Evolutionary conservation across 1,140 invertebrate genomes (phyloP).

Genomic region (Lasioglossum baleicum): DNA sequence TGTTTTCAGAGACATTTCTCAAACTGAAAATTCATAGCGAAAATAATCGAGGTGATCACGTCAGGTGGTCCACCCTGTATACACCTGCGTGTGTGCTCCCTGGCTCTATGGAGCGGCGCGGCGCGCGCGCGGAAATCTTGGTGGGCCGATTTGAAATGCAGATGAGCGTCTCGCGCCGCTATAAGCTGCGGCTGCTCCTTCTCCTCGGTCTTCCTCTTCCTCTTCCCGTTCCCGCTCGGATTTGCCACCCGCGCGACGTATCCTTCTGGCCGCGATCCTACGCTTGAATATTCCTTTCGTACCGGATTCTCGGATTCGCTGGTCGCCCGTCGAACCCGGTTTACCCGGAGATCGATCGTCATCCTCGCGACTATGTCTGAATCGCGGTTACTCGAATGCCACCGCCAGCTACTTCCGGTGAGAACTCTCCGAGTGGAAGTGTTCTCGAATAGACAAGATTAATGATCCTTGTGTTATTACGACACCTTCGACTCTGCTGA

Average conservation of each 20-base stretch:
- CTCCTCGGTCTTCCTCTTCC: neutral
- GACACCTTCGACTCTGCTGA: neutral
- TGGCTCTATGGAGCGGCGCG: no score
- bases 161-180: slow-evolving; percentile 67
- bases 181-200: slow-evolving; percentile 44
- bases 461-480: neutral
- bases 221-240: slow-evolving; percentile 28
- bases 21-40: no score
- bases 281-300: slow-evolving; percentile 58
- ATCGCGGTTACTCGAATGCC: no score
- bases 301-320: slow-evolving; percentile 34
- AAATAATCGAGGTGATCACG: no score
- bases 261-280: slow-evolving; percentile 35
- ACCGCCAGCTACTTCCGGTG: no score
- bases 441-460: no score
- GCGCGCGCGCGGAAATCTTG: slow-evolving; percentile 50
- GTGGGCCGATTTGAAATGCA: slow-evolving; percentile 69
- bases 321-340: slow-evolving; percentile 32
- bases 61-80: no score
- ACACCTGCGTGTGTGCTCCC: no score
- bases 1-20: no score
- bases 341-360: neutral
- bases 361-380: no score
- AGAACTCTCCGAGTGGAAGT: no score
- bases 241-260: slow-evolving; percentile 27